phyloP scores from a whole-genome alignment of 2,113 vertebrate genomes.

The Chaetodon auriga region DNA sequence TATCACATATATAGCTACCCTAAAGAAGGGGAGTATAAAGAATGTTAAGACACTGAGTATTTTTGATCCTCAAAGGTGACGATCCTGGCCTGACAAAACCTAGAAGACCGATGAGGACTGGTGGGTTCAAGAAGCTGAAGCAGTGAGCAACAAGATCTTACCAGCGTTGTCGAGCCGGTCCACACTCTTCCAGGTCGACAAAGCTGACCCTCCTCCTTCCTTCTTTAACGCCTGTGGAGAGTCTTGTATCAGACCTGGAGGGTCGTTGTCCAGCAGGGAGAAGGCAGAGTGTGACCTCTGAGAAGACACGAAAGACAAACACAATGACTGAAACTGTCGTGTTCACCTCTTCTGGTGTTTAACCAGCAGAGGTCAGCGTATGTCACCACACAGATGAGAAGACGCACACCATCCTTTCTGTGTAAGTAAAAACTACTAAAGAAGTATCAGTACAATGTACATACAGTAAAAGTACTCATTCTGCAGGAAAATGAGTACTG shows the following conservation, averaged over 20 bases:
- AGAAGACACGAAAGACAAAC: neutral
- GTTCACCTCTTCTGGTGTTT: neutral
- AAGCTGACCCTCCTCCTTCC: slow-evolving; percentile 70
- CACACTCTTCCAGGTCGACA: slow-evolving; percentile 89
- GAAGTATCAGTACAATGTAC: too few species aligned
- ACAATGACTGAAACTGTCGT: neutral
- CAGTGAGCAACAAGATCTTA: slow-evolving; percentile 68
- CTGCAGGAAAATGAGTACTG: neutral
- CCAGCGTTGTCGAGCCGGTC: slow-evolving; percentile 90
- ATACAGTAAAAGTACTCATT: neutral
- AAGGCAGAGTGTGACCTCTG: slow-evolving; percentile 79
- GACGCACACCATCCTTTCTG: neutral
- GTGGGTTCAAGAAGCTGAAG: neutral
- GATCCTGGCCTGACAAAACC: neutral
- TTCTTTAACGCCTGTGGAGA: slow-evolving; percentile 63
- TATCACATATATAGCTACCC: too few species aligned
- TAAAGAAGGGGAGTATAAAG: too few species aligned
- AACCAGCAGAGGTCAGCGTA: slow-evolving; percentile 59
- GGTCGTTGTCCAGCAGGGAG: slow-evolving; percentile 66
- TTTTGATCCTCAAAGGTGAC: neutral
- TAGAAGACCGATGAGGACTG: neutral
- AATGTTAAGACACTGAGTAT: neutral
- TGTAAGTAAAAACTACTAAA: too few species aligned
- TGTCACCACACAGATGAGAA: neutral
- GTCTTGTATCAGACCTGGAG: slow-evolving; percentile 29